Base-by-base conservation (phyloP, 1,140 invertebrate species). In the Orussus abietinus region DNA sequence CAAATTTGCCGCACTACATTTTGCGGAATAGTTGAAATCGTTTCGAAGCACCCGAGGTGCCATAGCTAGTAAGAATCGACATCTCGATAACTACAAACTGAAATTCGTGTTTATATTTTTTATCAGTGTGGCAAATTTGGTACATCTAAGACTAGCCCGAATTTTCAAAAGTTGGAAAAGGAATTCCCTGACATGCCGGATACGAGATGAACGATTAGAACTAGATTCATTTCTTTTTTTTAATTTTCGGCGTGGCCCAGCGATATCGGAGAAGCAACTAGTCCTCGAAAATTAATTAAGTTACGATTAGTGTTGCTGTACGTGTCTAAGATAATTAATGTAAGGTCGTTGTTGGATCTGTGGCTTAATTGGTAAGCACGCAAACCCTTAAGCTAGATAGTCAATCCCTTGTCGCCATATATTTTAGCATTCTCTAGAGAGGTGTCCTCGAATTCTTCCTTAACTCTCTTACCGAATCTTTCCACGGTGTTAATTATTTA, bases 301-400 rank as follows among this genome's bases (percentile, higher is more conserved):
- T 35, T 18, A 35, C 17, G 26, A 39, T 31, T 31, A 20, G 19
- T 43, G 40, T 46, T 30, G 45, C 37, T 49, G 39, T 55, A 45
- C 29, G 26, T 49, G 40, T 55, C 48, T 51, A 54, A 47, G 19
- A 47, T 51, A 49, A 51, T 44, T 48, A 51, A 32, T 34, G 19
- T 38, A 46, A 40, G 32, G 40, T 45, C 21, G 22, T 39, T 42
- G 33, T 49, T 41, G 36, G 47, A 38, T 30, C 36, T 51, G 22
- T 37, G 42, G 22, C n/a, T 25, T 25, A n/a, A n/a, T n/a, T n/a
- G n/a, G n/a, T n/a, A n/a, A n/a, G n/a, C n/a, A n/a, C n/a, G n/a
- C n/a, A n/a, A n/a, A n/a, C n/a, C n/a, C n/a, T n/a, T n/a, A n/a
- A n/a, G n/a, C n/a, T n/a, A n/a, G n/a, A n/a, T n/a, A n/a, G n/a